These are phyloP conservation scores for Argentina silus DNA, from an alignment of 2,797 vertebrate species.

Conservation along the genomic window DNA sequence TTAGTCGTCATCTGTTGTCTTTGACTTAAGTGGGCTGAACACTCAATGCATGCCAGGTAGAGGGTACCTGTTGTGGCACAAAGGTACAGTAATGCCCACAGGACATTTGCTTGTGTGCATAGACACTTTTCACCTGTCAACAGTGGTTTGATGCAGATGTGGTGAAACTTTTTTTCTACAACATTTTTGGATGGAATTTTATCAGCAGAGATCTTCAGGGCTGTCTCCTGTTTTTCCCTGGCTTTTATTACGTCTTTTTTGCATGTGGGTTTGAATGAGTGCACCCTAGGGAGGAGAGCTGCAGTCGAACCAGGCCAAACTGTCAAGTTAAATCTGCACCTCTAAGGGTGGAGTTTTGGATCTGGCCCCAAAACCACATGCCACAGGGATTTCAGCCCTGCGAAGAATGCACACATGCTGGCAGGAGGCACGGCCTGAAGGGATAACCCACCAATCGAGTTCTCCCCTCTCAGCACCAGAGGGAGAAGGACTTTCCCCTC, in stretches of 20 bases:
- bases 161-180: neutral
- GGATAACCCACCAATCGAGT: constrained; percentile 35
- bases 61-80: constrained; percentile 11
- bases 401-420: constrained; percentile 46
- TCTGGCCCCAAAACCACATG: constrained; percentile 39
- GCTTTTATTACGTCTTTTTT: constrained; percentile 8
- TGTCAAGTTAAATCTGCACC: constrained; percentile 47
- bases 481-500: constrained; percentile 37
- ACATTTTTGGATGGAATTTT: neutral
- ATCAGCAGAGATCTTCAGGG: constrained; percentile 1
- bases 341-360: constrained; percentile 42
- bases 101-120: constrained; percentile 10
- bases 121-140: constrained; percentile 21
- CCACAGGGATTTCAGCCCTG: constrained; percentile 49
- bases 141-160: neutral
- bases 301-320: constrained; percentile 27
- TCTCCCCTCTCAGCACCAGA: constrained; percentile 21
- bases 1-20: constrained; percentile 6
- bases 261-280: constrained; percentile 27
- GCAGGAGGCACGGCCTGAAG: constrained; percentile 29
- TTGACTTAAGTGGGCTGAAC: constrained; percentile 4
- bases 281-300: constrained; percentile 22
- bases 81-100: constrained; percentile 17
- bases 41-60: neutral
- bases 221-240: neutral